Evolutionary conservation across 2,888 invertebrate genomes (phyloP).

Genomic region (Eucera pruinosa): DNA sequence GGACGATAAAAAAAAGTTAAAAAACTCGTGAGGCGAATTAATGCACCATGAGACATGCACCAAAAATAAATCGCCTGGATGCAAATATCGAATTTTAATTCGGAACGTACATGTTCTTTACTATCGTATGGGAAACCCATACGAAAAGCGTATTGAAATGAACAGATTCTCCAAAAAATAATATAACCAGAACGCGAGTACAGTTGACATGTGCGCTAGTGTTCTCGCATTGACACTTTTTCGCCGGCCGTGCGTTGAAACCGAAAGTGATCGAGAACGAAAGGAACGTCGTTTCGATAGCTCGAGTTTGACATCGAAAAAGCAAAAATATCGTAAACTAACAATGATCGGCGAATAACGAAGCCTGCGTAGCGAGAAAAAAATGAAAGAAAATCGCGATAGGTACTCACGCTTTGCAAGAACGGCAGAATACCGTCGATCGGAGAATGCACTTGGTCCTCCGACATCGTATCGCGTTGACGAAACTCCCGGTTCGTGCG

Average conservation of each 20-base stretch:
- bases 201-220: too few species aligned
- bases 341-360: background rate
- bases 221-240: slow-evolving; percentile 5
- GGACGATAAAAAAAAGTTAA: too few species aligned
- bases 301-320: background rate
- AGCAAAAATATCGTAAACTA: background rate
- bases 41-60: too few species aligned
- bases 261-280: slow-evolving; percentile 17
- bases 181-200: too few species aligned
- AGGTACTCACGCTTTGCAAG: slow-evolving; percentile 91
- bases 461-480: slow-evolving; percentile 85
- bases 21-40: too few species aligned
- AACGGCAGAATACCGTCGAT: slow-evolving; percentile 92
- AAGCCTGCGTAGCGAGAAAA: too few species aligned
- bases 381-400: background rate
- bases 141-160: too few species aligned
- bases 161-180: too few species aligned
- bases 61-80: too few species aligned
- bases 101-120: too few species aligned
- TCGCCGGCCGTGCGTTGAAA: slow-evolving; percentile 32
- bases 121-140: too few species aligned
- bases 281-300: background rate
- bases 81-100: too few species aligned
- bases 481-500: background rate
- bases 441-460: slow-evolving; percentile 89